These are phyloP conservation scores for Callithrix jacchus DNA, from an alignment of 2,113 vertebrate species.

Conservation along the genomic window DNA sequence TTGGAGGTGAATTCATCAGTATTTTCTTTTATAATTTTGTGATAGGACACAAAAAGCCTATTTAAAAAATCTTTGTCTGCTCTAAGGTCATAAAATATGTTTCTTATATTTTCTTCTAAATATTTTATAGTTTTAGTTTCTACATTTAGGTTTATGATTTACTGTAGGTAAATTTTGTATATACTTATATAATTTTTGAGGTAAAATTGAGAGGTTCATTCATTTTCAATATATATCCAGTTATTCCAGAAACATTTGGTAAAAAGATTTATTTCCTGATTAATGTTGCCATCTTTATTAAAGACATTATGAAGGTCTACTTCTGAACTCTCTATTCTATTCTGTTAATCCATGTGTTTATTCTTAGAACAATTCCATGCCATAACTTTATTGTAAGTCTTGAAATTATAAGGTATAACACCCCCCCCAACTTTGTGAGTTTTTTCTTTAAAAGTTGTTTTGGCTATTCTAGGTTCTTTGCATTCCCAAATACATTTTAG, in stretches of 20 bases:
- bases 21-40: conserved; percentile 32
- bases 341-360: background rate
- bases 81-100: background rate
- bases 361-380: background rate
- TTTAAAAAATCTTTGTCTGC: background rate
- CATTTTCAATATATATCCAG: background rate
- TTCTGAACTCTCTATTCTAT: background rate
- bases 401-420: background rate
- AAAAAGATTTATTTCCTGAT: conserved; percentile 5
- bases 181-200: background rate
- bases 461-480: background rate
- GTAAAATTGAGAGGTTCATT: background rate
- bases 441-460: background rate
- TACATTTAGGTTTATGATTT: background rate
- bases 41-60: background rate
- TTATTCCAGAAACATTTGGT: conserved; percentile 5
- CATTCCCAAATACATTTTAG: background rate
- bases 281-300: background rate
- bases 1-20: background rate
- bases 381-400: background rate
- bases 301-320: background rate
- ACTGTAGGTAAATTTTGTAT: background rate
- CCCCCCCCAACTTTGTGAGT: background rate
- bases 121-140: background rate
- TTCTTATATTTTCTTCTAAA: conserved; percentile 4